Evolutionary conservation across 2,113 vertebrate species (phyloP).

Genomic region (Felis chaus): DNA sequence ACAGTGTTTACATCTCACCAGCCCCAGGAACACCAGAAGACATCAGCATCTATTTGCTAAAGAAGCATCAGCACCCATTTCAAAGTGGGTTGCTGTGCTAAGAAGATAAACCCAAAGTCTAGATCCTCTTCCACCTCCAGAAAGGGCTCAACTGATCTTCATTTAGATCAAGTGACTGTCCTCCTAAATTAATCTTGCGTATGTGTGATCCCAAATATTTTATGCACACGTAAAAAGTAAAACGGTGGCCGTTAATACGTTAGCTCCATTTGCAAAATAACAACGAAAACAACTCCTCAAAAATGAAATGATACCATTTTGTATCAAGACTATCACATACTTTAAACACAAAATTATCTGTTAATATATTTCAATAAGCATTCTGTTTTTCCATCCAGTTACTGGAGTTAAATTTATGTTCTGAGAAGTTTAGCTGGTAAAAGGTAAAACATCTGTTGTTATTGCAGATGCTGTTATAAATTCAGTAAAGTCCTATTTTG

Average conservation of each 20-base stretch:
- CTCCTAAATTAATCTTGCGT: not conserved
- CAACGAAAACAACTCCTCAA: not conserved
- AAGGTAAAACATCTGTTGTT: not conserved
- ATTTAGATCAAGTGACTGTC: not conserved
- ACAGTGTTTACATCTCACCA: not conserved
- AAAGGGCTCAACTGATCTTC: not conserved
- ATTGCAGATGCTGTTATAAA: not conserved
- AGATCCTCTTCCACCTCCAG: not conserved
- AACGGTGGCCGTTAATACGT: not conserved
- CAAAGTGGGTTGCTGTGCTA: not conserved
- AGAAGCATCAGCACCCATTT: not conserved
- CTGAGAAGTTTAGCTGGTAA: not conserved
- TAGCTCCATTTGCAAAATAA: not conserved
- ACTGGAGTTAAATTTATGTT: not conserved
- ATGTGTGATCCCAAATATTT: not conserved
- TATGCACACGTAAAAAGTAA: not conserved
- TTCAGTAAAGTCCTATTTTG: slow-evolving; percentile 24
- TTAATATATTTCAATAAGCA: not conserved
- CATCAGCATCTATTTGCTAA: not conserved
- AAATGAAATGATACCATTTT: not conserved
- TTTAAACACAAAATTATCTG: not conserved
- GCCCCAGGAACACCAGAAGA: not conserved
- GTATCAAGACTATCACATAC: not conserved
- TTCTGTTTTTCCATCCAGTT: not conserved
- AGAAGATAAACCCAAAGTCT: not conserved